A percentile compares a stretch with the other conserved stretches of the same genome.
phyloP scores from a whole-genome alignment of 2,113 vertebrate genomes.

The Montifringilla adamsi region DNA sequence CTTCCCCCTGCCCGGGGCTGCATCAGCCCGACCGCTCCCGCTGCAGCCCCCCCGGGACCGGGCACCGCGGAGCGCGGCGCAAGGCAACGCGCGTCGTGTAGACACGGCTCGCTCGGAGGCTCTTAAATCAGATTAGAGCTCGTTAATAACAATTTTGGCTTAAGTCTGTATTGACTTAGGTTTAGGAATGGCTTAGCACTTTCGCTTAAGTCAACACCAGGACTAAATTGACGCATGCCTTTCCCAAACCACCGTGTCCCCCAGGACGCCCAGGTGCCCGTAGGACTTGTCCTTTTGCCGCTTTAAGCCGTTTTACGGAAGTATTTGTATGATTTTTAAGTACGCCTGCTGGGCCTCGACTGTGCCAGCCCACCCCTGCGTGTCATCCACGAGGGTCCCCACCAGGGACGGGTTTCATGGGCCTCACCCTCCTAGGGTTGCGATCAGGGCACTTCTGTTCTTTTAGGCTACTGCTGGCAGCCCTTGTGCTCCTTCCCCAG shows the following conservation, averaged over 20 bases:
- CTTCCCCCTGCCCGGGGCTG: neutral
- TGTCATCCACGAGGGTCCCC: neutral
- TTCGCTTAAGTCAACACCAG: conserved; percentile 57
- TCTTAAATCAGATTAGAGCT: conserved; percentile 58
- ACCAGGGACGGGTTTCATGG: neutral
- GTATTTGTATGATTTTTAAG: neutral
- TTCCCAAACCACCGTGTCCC: neutral
- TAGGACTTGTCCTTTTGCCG: neutral
- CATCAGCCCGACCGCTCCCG: neutral
- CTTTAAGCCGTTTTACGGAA: neutral
- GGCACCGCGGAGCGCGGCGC: neutral
- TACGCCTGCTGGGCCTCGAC: neutral
- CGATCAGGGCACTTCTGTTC: neutral
- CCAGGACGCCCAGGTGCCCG: neutral
- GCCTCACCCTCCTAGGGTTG: accelerated
- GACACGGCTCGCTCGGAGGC: conserved; percentile 1
- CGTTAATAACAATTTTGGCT: conserved; percentile 65
- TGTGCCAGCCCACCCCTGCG: neutral
- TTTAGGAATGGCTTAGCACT: conserved; percentile 63
- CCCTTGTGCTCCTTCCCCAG: neutral
- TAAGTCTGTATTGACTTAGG: conserved; percentile 66
- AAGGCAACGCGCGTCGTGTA: neutral
- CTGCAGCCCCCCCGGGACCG: neutral
- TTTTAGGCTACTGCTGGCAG: no score
- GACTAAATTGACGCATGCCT: conserved; percentile 42